Evolutionary conservation across 2,797 vertebrate species (phyloP).

Genomic region (Coracias cyanogaster): DNA sequence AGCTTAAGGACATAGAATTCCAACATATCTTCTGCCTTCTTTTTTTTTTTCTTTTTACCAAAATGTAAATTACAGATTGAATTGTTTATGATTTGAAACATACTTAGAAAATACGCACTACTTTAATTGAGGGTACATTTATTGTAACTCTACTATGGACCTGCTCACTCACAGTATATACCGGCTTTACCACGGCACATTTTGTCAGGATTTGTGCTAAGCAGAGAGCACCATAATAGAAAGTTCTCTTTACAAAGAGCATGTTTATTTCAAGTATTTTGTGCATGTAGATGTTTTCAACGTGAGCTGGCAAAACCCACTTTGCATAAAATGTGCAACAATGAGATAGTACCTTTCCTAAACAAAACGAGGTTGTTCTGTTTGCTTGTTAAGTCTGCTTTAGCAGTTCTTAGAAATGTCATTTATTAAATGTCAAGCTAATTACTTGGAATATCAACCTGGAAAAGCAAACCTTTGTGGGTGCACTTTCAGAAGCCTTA

Average conservation of each 20-base stretch:
- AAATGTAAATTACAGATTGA: background rate
- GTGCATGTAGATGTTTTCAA: conserved; percentile 57
- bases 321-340: conserved; percentile 45
- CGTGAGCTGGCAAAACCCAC: conserved; percentile 3
- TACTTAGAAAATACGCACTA: background rate
- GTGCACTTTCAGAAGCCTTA: conserved; percentile 44
- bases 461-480: conserved; percentile 60
- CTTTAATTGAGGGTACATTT: conserved; percentile 48
- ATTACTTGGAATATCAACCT: conserved; percentile 64
- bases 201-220: conserved; percentile 31
- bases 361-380: conserved; percentile 43
- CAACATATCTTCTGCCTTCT: background rate
- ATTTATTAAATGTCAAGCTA: conserved; percentile 74
- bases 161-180: background rate
- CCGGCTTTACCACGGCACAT: conserved; percentile 29
- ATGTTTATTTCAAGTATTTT: conserved; percentile 52
- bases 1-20: background rate
- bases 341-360: conserved; percentile 37
- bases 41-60: background rate
- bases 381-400: conserved; percentile 44
- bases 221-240: background rate
- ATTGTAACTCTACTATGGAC: background rate
- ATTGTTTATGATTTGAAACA: background rate
- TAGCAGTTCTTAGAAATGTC: conserved; percentile 59
- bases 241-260: background rate